Conservation (phyloP, 2,797 vertebrate genomes). For the Tamandua tetradactyla region DNA sequence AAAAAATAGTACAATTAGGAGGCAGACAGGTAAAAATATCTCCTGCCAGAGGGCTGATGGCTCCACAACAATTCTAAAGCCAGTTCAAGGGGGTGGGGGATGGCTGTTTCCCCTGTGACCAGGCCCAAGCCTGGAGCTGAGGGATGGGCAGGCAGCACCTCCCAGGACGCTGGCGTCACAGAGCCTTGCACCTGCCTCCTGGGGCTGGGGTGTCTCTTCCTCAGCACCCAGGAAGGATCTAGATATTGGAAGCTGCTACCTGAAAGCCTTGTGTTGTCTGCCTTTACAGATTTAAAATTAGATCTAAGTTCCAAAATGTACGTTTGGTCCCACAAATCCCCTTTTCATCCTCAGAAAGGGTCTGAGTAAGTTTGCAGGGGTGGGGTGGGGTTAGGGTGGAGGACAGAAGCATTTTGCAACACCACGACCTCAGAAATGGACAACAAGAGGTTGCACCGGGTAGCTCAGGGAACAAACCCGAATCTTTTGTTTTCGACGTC, state of each 20-base stretch:
- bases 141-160: not conserved
- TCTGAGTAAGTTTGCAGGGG: not conserved
- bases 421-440: too few species aligned
- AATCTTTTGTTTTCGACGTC: not conserved
- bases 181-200: not conserved
- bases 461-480: not conserved
- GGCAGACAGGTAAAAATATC: constrained; percentile 75
- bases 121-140: not conserved
- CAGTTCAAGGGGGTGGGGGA: not conserved
- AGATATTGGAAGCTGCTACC: too few species aligned
- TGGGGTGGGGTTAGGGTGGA: not conserved
- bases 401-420: not conserved
- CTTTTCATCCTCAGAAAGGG: not conserved
- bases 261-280: too few species aligned
- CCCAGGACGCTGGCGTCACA: not conserved
- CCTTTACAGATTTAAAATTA: too few species aligned
- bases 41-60: constrained; percentile 35
- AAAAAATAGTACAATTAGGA: constrained; percentile 58
- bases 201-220: not conserved
- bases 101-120: not conserved
- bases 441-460: not conserved
- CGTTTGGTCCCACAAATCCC: not conserved
- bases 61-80: not conserved
- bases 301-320: not conserved
- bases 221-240: not conserved